Base-by-base conservation (phyloP, 2,797 vertebrate genomes). In the Vespertilio murinus region DNA sequence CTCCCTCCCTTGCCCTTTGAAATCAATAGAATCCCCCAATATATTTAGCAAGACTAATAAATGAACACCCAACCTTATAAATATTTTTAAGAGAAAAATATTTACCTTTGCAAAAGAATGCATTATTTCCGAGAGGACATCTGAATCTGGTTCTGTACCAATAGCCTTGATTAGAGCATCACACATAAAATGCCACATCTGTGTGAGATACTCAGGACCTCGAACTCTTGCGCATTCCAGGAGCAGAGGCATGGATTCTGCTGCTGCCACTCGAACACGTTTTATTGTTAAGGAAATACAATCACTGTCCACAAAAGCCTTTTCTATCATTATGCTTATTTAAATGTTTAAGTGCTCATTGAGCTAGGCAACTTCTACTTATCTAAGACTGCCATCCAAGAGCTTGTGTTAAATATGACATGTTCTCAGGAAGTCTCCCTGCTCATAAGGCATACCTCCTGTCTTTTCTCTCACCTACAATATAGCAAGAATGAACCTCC, bases 181-280 rank as follows among this genome's bases (percentile, higher is more conserved):
- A 59, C 99, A 99, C 99, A 99, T 99, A 97, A 99, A 99, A 97
- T 99, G 99, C 99, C 99, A 99, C 99, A 99, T 99, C 98, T 99
- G 99, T 0, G 99, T 99, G 90, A 99, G 99, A 89, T 99, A 99
- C 78, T 99, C 99, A 0, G 99, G 99, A 0, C 99, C 99, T 49
- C 99, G 98, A 2, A 99, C 99, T 77, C 99, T 97, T 0, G 99
- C 99, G 42, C 99, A 99, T 97, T 99, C 99, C 67, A 99, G 98
- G 56, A 99, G 98, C 59, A 99, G 98, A 9, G 99, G 99, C 99
- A 99, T 99, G 0, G 99, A 99, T 98, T 99, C 99, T 0, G 99
- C 99, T 0, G 99, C 99, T 0, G 99, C 99, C 94, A 99, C 99
- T 70, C 99, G 99, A 95, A 99, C 99, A 81, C 99, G 99, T 99